Base-by-base conservation (phyloP, 2,888 invertebrate genomes). In the Luperina testacea region DNA sequence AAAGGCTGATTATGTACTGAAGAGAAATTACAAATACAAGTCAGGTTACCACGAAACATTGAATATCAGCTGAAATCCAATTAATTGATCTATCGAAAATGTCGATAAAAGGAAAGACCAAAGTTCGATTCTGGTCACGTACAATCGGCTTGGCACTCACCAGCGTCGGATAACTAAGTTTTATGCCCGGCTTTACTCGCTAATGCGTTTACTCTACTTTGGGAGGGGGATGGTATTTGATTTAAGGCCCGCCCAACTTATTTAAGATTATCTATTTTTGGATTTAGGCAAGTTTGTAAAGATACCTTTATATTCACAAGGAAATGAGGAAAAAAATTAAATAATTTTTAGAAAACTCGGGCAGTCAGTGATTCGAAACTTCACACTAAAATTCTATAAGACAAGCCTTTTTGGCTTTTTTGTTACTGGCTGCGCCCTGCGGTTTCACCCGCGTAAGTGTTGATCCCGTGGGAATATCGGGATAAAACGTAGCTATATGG, bases 161-260 rank as follows among this genome's bases (percentile, higher is more conserved):
- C 86, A 83, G 75, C 81, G 78, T 76, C 79, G 82, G 85, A 83
- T 89, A 89, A 90, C 90, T 87, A 89, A 90, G 90, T 90, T 90
- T 90, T 90, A 90, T 89, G 84, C 82, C 82, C 83, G 77, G 85
- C 78, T 90, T 90, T 90, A 81, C 82, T 75, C 81, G 81, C 77
- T 90, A 90, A 90, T 86, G 83, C 87, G 83, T 82, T 89, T 87
- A 89, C 81, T 84, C 83, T 81, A 87, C 87, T 90, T 89, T 84
- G 63, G 68, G 80, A 80, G 82, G 82, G 53, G 72, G 61, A 76
- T 76, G 72, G 83, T 80, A 82, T 87, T 89, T 88, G 87, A 89
- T 89, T 90, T 87, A 89, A 83, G 74, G 72, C 78, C 57, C 70
- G 15, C 65, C 61, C 42, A 83, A 80, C 73, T 87, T 81, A 80